phyloP scores from a whole-genome alignment of 2,888 invertebrate genomes.

The Timema cristinae region DNA sequence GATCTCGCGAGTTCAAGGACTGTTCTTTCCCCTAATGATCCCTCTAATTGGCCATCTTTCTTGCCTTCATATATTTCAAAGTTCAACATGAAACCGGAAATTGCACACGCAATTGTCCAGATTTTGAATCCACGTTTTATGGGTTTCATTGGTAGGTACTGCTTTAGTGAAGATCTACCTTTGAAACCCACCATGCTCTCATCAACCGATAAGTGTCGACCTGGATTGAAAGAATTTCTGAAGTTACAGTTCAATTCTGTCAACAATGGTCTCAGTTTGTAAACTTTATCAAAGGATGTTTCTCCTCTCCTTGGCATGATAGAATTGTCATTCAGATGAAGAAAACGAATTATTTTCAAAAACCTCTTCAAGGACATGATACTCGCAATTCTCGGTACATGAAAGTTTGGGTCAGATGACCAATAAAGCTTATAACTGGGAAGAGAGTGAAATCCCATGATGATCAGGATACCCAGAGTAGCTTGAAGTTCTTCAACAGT shows the following conservation, averaged over 20 bases:
- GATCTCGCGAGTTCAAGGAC: slow-evolving; percentile 34
- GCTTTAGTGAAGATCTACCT: slow-evolving; percentile 33
- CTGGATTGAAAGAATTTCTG: slow-evolving; percentile 23
- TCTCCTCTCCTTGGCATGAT: slow-evolving; percentile 21
- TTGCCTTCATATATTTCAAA: slow-evolving; percentile 30
- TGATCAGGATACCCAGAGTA: slow-evolving; percentile 18
- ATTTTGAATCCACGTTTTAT: slow-evolving; percentile 36
- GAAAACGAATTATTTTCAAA: slow-evolving; percentile 16
- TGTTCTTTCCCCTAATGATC: slow-evolving; percentile 35
- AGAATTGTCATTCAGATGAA: slow-evolving; percentile 18
- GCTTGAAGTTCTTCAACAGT: slow-evolving; percentile 10
- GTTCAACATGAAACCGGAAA: slow-evolving; percentile 28
- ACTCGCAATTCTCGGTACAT: slow-evolving; percentile 4
- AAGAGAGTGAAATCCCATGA: slow-evolving; percentile 19
- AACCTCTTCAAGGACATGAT: slow-evolving; percentile 7
- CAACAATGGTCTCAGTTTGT: slow-evolving; percentile 35
- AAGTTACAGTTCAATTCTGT: not conserved
- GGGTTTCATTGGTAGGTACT: slow-evolving; percentile 36
- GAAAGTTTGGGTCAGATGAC: slow-evolving; percentile 19
- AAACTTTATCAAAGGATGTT: slow-evolving; percentile 33
- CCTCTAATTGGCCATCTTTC: not conserved
- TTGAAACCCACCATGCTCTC: slow-evolving; percentile 37
- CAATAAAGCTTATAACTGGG: slow-evolving; percentile 19
- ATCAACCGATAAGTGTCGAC: slow-evolving; percentile 32
- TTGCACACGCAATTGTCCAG: slow-evolving; percentile 34